Conservation (phyloP, 2,888 invertebrate genomes). For the Mesorhabditis sp. region DNA sequence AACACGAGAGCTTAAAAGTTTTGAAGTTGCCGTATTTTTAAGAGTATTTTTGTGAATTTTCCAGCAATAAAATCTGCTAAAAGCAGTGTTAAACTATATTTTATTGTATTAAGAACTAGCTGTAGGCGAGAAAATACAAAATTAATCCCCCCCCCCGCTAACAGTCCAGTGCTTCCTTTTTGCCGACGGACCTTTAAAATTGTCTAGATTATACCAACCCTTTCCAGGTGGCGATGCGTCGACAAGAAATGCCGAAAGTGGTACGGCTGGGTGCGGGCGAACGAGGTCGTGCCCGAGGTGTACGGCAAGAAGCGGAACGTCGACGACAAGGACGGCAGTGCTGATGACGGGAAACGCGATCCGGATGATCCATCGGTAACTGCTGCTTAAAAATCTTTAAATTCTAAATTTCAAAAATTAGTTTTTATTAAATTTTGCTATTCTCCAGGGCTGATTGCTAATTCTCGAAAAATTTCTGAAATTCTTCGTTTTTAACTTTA, state of each 20-base stretch:
- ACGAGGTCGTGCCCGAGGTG: slow-evolving; percentile 52
- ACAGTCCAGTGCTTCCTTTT: neutral
- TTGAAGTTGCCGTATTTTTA: no score
- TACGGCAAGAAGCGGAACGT: slow-evolving; percentile 20
- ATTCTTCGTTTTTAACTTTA: no score
- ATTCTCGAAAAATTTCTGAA: no score
- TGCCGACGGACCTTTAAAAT: neutral
- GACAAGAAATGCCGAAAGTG: slow-evolving; percentile 56
- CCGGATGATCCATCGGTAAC: neutral
- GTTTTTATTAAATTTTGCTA: no score
- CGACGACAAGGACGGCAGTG: neutral
- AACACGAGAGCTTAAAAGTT: neutral
- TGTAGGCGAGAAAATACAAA: neutral
- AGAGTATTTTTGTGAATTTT: no score
- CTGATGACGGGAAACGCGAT: neutral
- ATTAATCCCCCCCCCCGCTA: neutral
- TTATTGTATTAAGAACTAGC: neutral
- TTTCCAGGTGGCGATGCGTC: slow-evolving; percentile 52
- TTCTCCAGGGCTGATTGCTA: no score
- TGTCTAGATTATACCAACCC: neutral
- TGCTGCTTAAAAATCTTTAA: neutral
- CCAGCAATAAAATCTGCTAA: no score
- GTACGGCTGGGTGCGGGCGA: slow-evolving; percentile 54
- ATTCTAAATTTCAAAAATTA: no score
- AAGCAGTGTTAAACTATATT: no score